A percentile compares a stretch with the other conserved stretches of the same genome.
phyloP scores from a whole-genome alignment of 2,888 invertebrate species.

The Lordiphosa andalusiaca region DNA sequence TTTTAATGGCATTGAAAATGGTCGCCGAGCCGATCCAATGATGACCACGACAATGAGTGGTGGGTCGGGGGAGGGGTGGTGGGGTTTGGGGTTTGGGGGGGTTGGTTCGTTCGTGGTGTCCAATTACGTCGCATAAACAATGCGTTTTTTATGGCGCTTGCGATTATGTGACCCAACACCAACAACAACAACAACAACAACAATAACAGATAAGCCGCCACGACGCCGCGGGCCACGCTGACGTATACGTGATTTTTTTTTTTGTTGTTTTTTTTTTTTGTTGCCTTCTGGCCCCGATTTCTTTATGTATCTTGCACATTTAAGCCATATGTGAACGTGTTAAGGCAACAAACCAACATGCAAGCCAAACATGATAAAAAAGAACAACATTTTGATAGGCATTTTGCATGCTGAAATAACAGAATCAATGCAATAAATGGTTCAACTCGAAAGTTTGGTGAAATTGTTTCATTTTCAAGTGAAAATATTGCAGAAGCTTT shows the following conservation, averaged over 20 bases:
- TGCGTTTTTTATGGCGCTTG: slow-evolving; percentile 69
- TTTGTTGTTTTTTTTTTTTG: slow-evolving; percentile 1
- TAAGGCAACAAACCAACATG: slow-evolving; percentile 13
- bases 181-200: slow-evolving; percentile 27
- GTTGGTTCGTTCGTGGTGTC: slow-evolving; percentile 47
- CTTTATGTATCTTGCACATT: slow-evolving; percentile 6
- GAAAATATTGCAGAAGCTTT: too few species aligned
- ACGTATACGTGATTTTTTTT: slow-evolving; percentile 68
- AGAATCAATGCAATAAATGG: too few species aligned
- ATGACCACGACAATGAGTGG: slow-evolving; percentile 28
- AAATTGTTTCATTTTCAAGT: too few species aligned
- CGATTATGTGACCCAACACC: slow-evolving; percentile 54
- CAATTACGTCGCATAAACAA: slow-evolving; percentile 74
- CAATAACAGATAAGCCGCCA: slow-evolving; percentile 60
- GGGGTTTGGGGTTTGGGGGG: too few species aligned
- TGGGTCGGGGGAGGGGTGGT: slow-evolving; percentile 20
- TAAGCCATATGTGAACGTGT: slow-evolving; percentile 11
- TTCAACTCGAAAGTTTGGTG: too few species aligned
- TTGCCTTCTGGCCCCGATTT: slow-evolving; percentile 37
- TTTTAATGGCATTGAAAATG: slow-evolving; percentile 72
- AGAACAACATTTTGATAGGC: too few species aligned
- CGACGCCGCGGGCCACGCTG: slow-evolving; percentile 45
- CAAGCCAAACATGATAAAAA: slow-evolving; percentile 2
- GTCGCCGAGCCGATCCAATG: slow-evolving; percentile 43
- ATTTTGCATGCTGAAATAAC: too few species aligned